phyloP scores from a whole-genome alignment of 2,797 vertebrate species.

The Manis pentadactyla region DNA sequence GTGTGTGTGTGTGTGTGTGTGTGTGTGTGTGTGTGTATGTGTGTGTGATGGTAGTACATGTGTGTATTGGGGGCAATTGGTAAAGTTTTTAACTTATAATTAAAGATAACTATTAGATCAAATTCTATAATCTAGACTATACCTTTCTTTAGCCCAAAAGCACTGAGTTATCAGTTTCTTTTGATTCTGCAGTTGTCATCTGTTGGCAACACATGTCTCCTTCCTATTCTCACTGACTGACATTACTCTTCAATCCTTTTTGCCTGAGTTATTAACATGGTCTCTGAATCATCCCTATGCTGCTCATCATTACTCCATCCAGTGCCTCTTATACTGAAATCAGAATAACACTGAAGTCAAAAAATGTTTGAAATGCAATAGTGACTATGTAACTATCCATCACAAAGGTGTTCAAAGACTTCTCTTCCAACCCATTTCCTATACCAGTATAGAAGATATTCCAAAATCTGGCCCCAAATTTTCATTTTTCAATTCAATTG shows the following conservation, averaged over 20 bases:
- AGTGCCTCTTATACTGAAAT: neutral
- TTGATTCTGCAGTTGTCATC: neutral
- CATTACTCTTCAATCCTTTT: neutral
- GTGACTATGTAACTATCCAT: neutral
- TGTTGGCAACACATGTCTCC: neutral
- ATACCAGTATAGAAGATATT: neutral
- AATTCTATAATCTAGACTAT: neutral
- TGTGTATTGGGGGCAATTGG: neutral
- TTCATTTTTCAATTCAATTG: neutral
- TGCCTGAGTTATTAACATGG: neutral
- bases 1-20: neutral
- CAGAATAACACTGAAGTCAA: neutral
- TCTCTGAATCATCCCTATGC: neutral
- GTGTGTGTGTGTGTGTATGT: neutral
- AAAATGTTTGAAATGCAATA: neutral
- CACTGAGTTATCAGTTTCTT: neutral
- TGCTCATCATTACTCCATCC: neutral
- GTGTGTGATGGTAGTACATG: too few relatives aligned
- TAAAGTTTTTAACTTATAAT: neutral
- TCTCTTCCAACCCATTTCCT: neutral
- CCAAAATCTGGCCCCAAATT: neutral
- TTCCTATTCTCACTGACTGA: neutral
- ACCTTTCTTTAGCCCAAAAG: neutral
- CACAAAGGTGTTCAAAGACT: neutral
- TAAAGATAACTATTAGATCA: neutral